phyloP scores from a whole-genome alignment of 2,888 invertebrate genomes.

The Drosophila monieri region DNA sequence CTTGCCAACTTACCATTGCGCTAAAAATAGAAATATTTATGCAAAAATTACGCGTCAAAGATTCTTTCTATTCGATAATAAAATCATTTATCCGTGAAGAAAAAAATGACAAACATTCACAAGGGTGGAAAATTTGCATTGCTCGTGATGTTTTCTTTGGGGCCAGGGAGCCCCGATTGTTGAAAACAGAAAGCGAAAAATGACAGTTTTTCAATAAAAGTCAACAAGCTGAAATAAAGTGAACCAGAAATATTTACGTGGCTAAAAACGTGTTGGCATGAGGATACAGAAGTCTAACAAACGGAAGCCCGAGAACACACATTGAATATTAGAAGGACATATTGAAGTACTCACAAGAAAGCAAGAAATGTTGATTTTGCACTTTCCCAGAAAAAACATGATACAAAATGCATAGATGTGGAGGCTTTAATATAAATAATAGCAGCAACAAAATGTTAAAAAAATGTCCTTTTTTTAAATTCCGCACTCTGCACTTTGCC shows the following conservation, averaged over 20 bases:
- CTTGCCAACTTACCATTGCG: background rate
- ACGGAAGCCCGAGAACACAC: background rate
- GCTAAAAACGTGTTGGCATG: constrained; percentile 41
- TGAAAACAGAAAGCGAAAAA: constrained; percentile 40
- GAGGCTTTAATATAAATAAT: background rate
- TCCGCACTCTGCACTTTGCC: background rate
- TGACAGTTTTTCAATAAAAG: constrained; percentile 61
- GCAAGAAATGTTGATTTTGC: background rate
- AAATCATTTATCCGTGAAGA: constrained; percentile 7
- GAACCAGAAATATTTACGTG: constrained; percentile 45
- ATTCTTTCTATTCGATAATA: constrained; percentile 13
- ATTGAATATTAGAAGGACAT: too few relatives aligned
- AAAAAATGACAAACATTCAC: constrained; percentile 44
- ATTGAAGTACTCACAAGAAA: background rate
- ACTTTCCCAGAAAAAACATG: background rate
- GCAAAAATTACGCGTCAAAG: background rate
- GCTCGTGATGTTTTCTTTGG: background rate
- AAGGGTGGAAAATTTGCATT: constrained; percentile 30
- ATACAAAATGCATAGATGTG: background rate
- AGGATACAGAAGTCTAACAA: constrained; percentile 8
- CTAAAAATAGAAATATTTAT: constrained; percentile 37
- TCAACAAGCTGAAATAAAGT: constrained; percentile 52
- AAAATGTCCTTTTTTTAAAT: background rate
- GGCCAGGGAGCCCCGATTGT: constrained; percentile 2
- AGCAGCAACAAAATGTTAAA: background rate